Conservation (phyloP, 2,888 invertebrate genomes). For the Tetranychus truncatus region DNA sequence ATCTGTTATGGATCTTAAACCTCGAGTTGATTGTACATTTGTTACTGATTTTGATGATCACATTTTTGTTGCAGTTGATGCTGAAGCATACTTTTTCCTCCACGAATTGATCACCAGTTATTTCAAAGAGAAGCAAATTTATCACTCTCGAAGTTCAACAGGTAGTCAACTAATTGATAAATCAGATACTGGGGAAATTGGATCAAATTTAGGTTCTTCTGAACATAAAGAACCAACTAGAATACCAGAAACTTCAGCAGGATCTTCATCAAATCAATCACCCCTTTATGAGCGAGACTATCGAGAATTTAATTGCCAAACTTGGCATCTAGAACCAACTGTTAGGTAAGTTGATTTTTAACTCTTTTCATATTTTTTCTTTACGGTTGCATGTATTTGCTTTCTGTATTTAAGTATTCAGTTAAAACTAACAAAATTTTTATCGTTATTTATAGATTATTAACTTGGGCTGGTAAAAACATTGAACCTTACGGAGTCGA, state of each 20-base stretch:
- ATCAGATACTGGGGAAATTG: neutral
- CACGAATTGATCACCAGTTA: constrained; percentile 93
- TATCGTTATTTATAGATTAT: constrained; percentile 28
- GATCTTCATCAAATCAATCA: neutral
- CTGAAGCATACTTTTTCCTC: constrained; percentile 90
- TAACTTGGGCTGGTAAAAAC: constrained; percentile 72
- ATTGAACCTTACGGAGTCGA: constrained; percentile 97
- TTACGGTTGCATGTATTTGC: too few species aligned
- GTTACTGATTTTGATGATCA: constrained; percentile 97
- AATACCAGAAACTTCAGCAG: neutral
- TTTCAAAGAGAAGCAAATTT: constrained; percentile 65
- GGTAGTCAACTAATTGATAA: neutral
- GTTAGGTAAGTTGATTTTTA: constrained; percentile 44
- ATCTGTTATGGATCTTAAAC: constrained; percentile 46
- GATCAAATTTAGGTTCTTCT: neutral
- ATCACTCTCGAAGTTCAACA: neutral
- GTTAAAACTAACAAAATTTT: too few species aligned
- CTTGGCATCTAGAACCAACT: constrained; percentile 90
- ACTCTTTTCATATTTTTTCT: neutral
- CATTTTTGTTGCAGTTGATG: constrained; percentile 91
- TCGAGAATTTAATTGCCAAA: constrained; percentile 32
- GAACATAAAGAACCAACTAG: neutral
- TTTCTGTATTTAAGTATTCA: too few species aligned
- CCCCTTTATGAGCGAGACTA: constrained; percentile 13
- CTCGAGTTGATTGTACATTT: constrained; percentile 83